These are phyloP conservation scores for Drosophila sucinea DNA, from an alignment of 1,140 invertebrate species.

Conservation along the genomic window DNA sequence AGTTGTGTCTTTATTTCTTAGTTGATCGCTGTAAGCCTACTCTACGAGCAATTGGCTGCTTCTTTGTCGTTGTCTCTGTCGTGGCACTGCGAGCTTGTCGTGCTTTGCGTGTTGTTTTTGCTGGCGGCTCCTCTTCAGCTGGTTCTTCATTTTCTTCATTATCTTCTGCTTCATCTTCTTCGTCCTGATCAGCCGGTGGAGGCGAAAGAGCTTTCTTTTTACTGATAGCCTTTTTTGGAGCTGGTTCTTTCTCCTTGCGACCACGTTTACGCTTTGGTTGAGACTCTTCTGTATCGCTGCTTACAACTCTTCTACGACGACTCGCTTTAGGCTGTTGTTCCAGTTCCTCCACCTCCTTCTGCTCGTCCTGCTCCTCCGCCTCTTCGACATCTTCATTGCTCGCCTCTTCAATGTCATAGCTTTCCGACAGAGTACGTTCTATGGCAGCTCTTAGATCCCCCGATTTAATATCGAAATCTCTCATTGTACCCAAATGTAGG, in stretches of 20 bases:
- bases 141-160: constrained; percentile 27
- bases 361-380: not conserved
- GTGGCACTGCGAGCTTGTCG: not conserved
- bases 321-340: constrained; percentile 27
- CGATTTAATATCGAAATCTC: constrained; percentile 85
- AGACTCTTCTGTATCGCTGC: constrained; percentile 33
- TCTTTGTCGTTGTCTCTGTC: not conserved
- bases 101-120: not conserved
- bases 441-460: constrained; percentile 83
- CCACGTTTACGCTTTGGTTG: constrained; percentile 51
- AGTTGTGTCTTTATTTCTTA: constrained; percentile 15
- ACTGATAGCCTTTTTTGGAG: constrained; percentile 27
- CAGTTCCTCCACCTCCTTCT: constrained; percentile 23
- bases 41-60: not conserved
- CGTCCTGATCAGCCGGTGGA: not conserved
- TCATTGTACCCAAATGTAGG: constrained; percentile 84
- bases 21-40: constrained; percentile 10
- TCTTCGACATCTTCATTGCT: constrained; percentile 29
- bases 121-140: not conserved
- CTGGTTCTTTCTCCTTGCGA: constrained; percentile 1
- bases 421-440: constrained; percentile 76
- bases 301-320: constrained; percentile 19
- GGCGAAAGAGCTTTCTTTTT: not conserved
- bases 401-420: constrained; percentile 58
- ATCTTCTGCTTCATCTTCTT: not conserved